These are phyloP conservation scores for Emys orbicularis DNA, from an alignment of 2,797 vertebrate genomes.

Conservation along the genomic window DNA sequence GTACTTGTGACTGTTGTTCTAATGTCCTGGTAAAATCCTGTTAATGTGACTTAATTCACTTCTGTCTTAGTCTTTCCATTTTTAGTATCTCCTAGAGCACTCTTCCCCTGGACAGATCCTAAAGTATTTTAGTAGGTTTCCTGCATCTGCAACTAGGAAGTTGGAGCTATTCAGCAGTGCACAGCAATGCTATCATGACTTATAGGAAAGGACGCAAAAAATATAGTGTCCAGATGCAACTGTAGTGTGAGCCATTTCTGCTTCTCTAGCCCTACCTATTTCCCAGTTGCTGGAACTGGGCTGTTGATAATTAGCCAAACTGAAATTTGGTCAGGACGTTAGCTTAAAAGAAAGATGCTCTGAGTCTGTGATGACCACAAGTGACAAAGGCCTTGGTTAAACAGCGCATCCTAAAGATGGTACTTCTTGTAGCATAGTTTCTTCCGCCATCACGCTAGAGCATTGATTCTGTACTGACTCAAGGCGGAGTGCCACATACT, in stretches of 20 bases:
- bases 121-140: not conserved
- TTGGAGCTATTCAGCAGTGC: not conserved
- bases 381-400: not conserved
- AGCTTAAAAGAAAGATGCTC: not conserved
- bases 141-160: not conserved
- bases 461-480: not conserved
- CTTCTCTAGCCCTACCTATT: not conserved
- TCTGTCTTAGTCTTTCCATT: not conserved
- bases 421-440: not conserved
- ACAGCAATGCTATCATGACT: not conserved
- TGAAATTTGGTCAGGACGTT: not conserved
- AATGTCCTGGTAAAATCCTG: not conserved
- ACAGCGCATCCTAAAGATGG: not conserved
- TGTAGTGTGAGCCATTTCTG: not conserved
- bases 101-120: not conserved
- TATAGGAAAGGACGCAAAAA: not conserved
- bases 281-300: not conserved
- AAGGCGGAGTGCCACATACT: not conserved
- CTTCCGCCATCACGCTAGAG: not conserved
- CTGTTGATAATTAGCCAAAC: not conserved
- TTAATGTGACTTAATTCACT: not conserved
- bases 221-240: rapidly evolving
- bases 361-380: not conserved
- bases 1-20: not conserved
- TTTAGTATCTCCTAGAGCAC: no score